phyloP scores from a whole-genome alignment of 2,113 vertebrate genomes.

The Litocranius walleri region DNA sequence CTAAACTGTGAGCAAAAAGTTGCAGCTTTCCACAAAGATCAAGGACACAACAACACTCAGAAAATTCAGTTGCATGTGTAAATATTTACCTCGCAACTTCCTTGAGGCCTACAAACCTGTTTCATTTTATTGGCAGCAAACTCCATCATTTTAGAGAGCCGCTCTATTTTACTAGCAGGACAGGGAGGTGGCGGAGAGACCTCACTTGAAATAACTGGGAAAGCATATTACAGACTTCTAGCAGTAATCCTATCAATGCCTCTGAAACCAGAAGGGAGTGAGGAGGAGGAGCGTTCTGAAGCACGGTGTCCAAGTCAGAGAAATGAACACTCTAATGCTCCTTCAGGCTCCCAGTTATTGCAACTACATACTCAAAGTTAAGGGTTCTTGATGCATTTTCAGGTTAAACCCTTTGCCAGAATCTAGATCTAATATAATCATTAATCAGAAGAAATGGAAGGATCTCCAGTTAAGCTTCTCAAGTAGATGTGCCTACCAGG shows the following conservation, averaged over 20 bases:
- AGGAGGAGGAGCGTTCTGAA: background rate
- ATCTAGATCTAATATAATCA: background rate
- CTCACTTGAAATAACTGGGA: background rate
- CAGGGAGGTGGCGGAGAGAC: background rate
- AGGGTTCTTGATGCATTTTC: background rate
- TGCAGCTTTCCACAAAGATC: background rate
- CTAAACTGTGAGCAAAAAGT: background rate
- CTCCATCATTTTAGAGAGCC: background rate
- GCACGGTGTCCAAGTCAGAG: background rate
- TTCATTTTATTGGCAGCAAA: background rate
- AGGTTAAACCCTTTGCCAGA: background rate
- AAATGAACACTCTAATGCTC: background rate
- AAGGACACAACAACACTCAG: background rate
- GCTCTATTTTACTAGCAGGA: background rate
- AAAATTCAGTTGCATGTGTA: background rate
- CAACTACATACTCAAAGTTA: background rate
- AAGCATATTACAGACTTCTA: background rate
- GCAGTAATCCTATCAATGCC: background rate
- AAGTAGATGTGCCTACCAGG: background rate
- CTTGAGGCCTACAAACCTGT: background rate
- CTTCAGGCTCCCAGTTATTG: background rate
- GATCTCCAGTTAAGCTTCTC: background rate
- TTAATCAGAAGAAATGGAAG: background rate
- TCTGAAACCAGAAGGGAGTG: background rate
- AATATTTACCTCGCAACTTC: slow-evolving; percentile 45